Percentiles rank a stretch among this genome's conserved stretches.
phyloP scores from a whole-genome alignment of 1,140 invertebrate species.

The Drosophila teissieri region DNA sequence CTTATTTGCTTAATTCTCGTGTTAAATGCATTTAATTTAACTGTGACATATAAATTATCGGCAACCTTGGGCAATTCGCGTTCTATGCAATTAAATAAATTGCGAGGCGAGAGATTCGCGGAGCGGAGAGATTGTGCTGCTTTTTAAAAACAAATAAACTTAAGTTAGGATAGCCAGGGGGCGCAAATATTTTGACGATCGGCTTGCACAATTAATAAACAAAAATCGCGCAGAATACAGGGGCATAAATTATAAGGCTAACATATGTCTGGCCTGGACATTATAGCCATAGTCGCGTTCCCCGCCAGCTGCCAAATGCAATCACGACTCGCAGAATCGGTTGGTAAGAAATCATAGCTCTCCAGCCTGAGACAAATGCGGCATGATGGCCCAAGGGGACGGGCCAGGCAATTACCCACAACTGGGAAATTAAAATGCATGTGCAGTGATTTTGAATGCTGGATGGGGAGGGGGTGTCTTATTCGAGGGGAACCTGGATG shows the following conservation, averaged over 20 bases:
- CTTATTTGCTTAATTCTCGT: conserved; percentile 55
- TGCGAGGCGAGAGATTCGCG: conserved; percentile 15
- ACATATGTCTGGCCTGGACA: conserved; percentile 69
- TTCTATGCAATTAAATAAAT: conserved; percentile 80
- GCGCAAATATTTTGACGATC: conserved; percentile 56
- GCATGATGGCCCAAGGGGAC: conserved; percentile 79
- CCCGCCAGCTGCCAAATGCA: conserved; percentile 57
- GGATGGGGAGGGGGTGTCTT: background rate
- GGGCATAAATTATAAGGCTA: conserved; percentile 77
- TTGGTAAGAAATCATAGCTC: conserved; percentile 71
- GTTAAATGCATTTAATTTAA: conserved; percentile 76
- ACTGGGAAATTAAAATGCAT: conserved; percentile 55
- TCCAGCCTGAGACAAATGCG: conserved; percentile 73
- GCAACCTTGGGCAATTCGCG: conserved; percentile 68
- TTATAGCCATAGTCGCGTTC: conserved; percentile 12
- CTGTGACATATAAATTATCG: conserved; percentile 79
- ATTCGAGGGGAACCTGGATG: background rate
- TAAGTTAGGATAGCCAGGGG: conserved; percentile 19
- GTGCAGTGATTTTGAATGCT: conserved; percentile 1
- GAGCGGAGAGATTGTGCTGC: background rate
- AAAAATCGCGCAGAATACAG: conserved; percentile 68
- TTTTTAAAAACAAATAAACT: conserved; percentile 61
- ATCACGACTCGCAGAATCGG: conserved; percentile 69
- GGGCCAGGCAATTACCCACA: conserved; percentile 72
- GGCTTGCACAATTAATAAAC: conserved; percentile 74